Base-by-base conservation (phyloP, 2,113 vertebrate species). In the Poecile atricapillus region DNA sequence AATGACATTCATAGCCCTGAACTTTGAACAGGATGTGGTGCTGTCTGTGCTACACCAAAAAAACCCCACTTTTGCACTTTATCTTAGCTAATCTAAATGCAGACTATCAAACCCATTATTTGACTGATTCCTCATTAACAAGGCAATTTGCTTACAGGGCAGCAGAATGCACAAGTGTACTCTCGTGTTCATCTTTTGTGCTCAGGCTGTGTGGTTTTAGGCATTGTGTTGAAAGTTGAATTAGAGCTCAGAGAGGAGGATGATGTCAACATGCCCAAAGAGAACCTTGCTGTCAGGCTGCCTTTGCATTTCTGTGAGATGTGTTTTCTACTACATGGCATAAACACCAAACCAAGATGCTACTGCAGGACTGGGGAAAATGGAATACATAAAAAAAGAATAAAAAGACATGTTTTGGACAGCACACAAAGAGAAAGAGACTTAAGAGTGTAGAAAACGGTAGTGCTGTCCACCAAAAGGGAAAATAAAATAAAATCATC, bases 61-160 rank as follows among this genome's bases (percentile, higher is more conserved):
- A 69, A 15, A 4, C 0, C n/a, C 11, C 41, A 69, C 89, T 90
- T 87, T 41, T 79, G 79, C 58, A 7, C 85, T 81, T 93, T 84
- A 79, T 91, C 47, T 91, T 78, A 87, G 56, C 59, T 91, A 69
- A 96, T 90, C 70, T 89, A 89, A 94, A 82, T 80, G 81, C 56
- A 92, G 81, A 31, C 87, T 91, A 33, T 89, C 70, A 69, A 94
- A 31, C 22, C 30, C 71, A 94, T 97, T 94, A 90, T 97, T 78
- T 95, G 78, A 55, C 90, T 90, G 93, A 95, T 86, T 95, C 89
- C 89, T 96, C 86, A 67, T 93, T 84, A 90, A 89, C 89, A 94
- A 95, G 96, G 93, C 89, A 96, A 87, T 97, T 69, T 96, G 95
- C 95, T 97, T 94, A 96, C 90, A 63, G 90, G 58, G 90, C 96